phyloP scores from a whole-genome alignment of 2,888 invertebrate species.

The Thecophora atra region DNA sequence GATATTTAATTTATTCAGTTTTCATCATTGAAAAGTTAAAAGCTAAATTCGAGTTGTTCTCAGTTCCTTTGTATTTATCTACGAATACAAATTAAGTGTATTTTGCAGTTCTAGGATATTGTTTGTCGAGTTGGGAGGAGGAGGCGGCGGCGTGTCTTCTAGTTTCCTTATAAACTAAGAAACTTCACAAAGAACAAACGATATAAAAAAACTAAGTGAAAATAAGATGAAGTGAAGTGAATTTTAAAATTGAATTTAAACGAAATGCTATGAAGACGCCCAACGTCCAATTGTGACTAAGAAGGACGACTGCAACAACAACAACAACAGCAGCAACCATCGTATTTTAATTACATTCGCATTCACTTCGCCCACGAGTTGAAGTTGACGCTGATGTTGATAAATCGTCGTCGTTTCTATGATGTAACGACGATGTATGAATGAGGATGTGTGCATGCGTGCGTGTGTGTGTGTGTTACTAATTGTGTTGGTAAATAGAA shows the following conservation, averaged over 20 bases:
- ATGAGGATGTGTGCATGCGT: not conserved
- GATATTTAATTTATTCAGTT: too few relatives aligned
- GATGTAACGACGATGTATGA: not conserved
- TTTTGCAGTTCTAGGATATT: not conserved
- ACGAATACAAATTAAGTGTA: slow-evolving; percentile 2
- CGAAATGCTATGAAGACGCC: slow-evolving; percentile 13
- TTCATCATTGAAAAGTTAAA: too few relatives aligned
- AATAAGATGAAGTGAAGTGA: slow-evolving; percentile 4
- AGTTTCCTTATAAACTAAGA: too few relatives aligned
- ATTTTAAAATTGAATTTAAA: not conserved
- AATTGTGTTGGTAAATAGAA: too few relatives aligned
- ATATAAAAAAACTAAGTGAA: not conserved
- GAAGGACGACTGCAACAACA: not conserved
- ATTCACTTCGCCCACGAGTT: slow-evolving; percentile 20
- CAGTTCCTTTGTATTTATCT: not conserved
- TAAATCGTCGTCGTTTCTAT: slow-evolving; percentile 11
- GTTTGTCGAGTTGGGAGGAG: too few relatives aligned
- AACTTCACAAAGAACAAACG: not conserved
- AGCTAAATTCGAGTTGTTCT: too few relatives aligned
- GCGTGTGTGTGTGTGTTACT: not conserved
- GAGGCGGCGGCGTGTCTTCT: too few relatives aligned
- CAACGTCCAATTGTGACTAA: slow-evolving; percentile 14
- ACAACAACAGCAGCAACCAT: not conserved
- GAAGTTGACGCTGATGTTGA: slow-evolving; percentile 23
- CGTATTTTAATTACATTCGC: slow-evolving; percentile 27